These are phyloP conservation scores for Pteria penguin DNA, from an alignment of 2,888 invertebrate species.

Conservation along the genomic window DNA sequence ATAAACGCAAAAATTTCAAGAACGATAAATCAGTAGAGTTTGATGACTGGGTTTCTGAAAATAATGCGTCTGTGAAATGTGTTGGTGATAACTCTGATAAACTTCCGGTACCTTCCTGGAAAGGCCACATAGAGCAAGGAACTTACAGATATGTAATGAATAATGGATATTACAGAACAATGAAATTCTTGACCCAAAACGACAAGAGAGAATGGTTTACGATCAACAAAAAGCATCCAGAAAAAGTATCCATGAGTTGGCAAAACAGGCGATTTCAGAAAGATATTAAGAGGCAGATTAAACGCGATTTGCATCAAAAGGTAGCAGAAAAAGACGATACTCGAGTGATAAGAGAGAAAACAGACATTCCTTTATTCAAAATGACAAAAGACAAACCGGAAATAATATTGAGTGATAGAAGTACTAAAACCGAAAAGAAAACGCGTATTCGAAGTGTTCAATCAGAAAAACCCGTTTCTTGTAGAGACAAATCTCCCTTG, in stretches of 20 bases:
- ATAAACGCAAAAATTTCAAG: slow-evolving; percentile 41
- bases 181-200: slow-evolving; percentile 62
- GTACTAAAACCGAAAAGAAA: background rate
- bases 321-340: slow-evolving; percentile 26
- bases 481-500: background rate
- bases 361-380: background rate
- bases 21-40: slow-evolving; percentile 17
- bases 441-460: background rate
- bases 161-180: slow-evolving; percentile 69
- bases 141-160: slow-evolving; percentile 72
- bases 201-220: slow-evolving; percentile 62
- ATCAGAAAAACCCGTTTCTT: background rate
- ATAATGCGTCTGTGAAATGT: slow-evolving; percentile 55
- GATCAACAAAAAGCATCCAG: slow-evolving; percentile 52
- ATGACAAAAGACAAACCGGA: background rate
- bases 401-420: background rate
- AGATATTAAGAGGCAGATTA: slow-evolving; percentile 64
- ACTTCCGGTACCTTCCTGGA: slow-evolving; percentile 62
- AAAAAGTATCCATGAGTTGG: slow-evolving; percentile 57
- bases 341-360: slow-evolving; percentile 22
- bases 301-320: slow-evolving; percentile 51
- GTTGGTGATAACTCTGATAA: slow-evolving; percentile 61
- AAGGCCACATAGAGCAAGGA: slow-evolving; percentile 71
- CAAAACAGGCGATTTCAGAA: slow-evolving; percentile 64
- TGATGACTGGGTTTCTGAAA: slow-evolving; percentile 49